Evolutionary conservation across 2,888 invertebrate genomes (phyloP), one percentile per base, ranked within the genome.

Genomic region (Plebejus argus): DNA sequence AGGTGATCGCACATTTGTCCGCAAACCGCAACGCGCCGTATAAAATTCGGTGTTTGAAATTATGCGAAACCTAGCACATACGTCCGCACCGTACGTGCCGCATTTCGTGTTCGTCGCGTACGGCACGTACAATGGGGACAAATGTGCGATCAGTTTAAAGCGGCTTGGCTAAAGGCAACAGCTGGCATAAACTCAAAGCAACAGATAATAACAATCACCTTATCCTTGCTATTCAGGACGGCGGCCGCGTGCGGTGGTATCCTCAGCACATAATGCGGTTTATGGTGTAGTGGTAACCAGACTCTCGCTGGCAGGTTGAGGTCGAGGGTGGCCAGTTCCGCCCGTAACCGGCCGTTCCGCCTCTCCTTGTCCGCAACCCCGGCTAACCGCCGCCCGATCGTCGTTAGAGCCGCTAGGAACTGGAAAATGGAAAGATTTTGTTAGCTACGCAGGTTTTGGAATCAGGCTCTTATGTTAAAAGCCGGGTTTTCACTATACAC

Each of bases 221-320:
- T 99, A 90, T 99, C 99, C 94, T 99, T 99, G 83, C 99, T 99
- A 92, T 99, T 99, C 82, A 99, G 96, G 77, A 99, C 99, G 76
- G 99, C 99, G 80, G 99, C 99, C 82, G 98, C 98, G 86, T 98
- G 98, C 79, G 98, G 98, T 70, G 99, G 99, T 92, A 99, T 98
- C 90, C 99, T 95, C 76, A 99, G 97, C 84, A 99, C 97, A 87
- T 98, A 97, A 94, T 99, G 99, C 76, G 98, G 97, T 83, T 96
- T 95, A 82, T 97, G 97, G 89, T 98, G 97, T 74, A 99, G 95
- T 18, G 99, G 99, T 83, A 99, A 95, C 99, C 99, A 99, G 80
- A 99, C 99, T 79, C 99, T 95, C 15, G 99, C 99, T 18, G 99
- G 99, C 80, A 99, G 95, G 95, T 99, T 99, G 82, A 99, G 95